Evolutionary conservation across 2,888 invertebrate genomes (phyloP), one percentile per base, ranked within the genome.

Genomic region (Drosophila engyochracea): DNA sequence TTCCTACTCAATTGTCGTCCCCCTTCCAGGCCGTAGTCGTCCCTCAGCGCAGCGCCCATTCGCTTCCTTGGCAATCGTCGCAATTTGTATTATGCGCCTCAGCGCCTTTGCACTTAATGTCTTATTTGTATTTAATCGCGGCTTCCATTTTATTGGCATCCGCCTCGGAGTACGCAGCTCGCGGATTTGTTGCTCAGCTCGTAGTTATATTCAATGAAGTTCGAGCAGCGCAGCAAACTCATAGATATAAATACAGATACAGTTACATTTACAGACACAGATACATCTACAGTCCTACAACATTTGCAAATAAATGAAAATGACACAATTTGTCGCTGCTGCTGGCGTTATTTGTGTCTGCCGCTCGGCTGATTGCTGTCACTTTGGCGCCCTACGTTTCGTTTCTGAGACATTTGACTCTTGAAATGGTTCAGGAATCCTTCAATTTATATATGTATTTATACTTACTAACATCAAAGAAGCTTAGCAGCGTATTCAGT

Each of bases 111-210:
- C 81, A 85, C 90, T 88, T 91, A 87, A 87, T 89, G 87, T 82
- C 87, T 90, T 88, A 90, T 90, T 90, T 90, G 90, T 90, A 88
- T 90, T 90, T 90, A 88, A 88, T 90, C 87, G 87, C 84, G 86
- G 84, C 90, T 87, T 87, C 78, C 88, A 68, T 83, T 86, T 89
- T 89, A 85, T 82, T 85, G 89, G 89, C 87, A 82, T 67, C 57
- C 63, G 67, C 59, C 52, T 47, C 37, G 35, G 60, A 51, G n/a
- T 39, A 57, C 33, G 25, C 74, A 30, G 10, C 58, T 37, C 31
- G 37, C 57, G 30, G 70, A 55, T 73, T 78, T 61, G 62, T 70
- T 63, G 68, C 66, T 76, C 72, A 30, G 59, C 61, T 79, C 53
- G 66, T 70, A 41, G 61, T 60, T 76, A 66, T 74, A 86, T 79